A percentile compares a stretch with the other conserved stretches of the same genome.
These are phyloP conservation scores for Macrophya annulata DNA, from an alignment of 2,888 invertebrate species.

Conservation along the genomic window DNA sequence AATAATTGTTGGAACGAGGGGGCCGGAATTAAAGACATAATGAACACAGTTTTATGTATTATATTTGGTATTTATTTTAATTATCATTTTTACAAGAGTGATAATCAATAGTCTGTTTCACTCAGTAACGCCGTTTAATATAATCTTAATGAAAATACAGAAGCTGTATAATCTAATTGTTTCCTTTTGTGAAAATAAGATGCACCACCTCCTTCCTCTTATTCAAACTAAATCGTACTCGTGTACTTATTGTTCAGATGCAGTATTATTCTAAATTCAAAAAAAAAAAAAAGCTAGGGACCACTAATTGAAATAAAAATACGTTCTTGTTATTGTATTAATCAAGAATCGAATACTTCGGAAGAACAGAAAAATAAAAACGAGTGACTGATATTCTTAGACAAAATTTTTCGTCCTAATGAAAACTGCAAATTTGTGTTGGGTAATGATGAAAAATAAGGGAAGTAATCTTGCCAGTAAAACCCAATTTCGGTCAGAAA, in stretches of 20 bases:
- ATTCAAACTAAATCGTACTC: not conserved
- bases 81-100: constrained; percentile 17
- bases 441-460: not conserved
- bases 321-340: not conserved
- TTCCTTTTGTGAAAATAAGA: constrained; percentile 14
- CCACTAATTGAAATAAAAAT: not conserved
- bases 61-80: constrained; percentile 37
- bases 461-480: not conserved
- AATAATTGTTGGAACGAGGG: not conserved
- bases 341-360: not conserved
- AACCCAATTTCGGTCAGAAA: not conserved
- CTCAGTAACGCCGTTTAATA: not conserved
- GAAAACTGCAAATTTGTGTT: not conserved
- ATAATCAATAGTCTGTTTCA: not conserved
- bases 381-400: not conserved
- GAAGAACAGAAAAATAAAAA: not conserved
- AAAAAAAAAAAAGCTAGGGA: too few species aligned
- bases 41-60: constrained; percentile 13
- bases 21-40: constrained; percentile 9
- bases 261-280: not conserved
- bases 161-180: constrained; percentile 2
- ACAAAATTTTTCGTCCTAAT: not conserved
- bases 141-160: constrained; percentile 47
- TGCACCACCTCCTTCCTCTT: not conserved
- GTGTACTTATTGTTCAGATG: not conserved